Percentiles rank a stretch among this genome's conserved stretches.
Evolutionary conservation across 1,140 invertebrate genomes (phyloP).

Genomic region (Oryzaephilus surinamensis): DNA sequence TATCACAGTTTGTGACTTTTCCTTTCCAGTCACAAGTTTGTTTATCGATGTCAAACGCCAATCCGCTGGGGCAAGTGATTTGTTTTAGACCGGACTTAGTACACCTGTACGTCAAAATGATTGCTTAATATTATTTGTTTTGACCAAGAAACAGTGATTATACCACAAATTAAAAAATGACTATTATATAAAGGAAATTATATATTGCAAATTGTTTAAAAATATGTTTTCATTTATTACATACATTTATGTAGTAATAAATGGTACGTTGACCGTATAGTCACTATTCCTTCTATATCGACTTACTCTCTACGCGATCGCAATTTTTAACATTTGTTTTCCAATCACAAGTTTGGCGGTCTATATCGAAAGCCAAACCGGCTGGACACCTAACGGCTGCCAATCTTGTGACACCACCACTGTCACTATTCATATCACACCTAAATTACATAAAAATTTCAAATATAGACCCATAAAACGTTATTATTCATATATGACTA

Average conservation of each 20-base stretch:
- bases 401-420: slow-evolving; percentile 70
- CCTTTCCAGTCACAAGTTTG: slow-evolving; percentile 96
- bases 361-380: slow-evolving; percentile 88
- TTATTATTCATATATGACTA: too few species aligned
- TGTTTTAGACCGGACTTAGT: slow-evolving; percentile 86
- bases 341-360: slow-evolving; percentile 91
- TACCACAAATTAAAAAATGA: slow-evolving; percentile 8
- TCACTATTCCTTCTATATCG: slow-evolving; percentile 34
- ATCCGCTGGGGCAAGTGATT: slow-evolving; percentile 87
- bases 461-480: too few species aligned
- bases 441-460: slow-evolving; percentile 41
- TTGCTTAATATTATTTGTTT: slow-evolving; percentile 23
- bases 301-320: slow-evolving; percentile 87
- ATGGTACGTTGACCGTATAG: neutral
- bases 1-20: slow-evolving; percentile 92
- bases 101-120: slow-evolving; percentile 54
- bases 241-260: neutral
- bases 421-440: slow-evolving; percentile 81
- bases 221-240: neutral
- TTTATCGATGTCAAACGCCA: slow-evolving; percentile 93
- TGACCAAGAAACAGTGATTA: slow-evolving; percentile 33
- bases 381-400: slow-evolving; percentile 79
- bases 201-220: too few species aligned
- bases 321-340: slow-evolving; percentile 93
- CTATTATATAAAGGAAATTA: neutral